Base-by-base conservation (phyloP, 2,113 vertebrate species). In the Bambusicola thoracicus region DNA sequence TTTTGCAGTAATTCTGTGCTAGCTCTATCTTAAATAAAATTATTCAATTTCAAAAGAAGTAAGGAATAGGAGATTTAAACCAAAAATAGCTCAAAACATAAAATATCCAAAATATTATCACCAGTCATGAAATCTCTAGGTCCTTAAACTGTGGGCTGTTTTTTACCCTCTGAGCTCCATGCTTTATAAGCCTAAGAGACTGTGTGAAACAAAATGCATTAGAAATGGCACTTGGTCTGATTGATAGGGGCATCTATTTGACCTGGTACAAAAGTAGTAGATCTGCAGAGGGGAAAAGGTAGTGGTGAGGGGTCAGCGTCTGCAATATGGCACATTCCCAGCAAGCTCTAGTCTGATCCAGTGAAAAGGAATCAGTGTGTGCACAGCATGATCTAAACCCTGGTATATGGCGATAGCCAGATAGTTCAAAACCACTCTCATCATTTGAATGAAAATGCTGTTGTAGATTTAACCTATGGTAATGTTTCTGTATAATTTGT, bases 11-110 rank as follows among this genome's bases (percentile, higher is more conserved):
- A 80, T 89, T 91, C 66, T 81, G 12, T 73, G 40, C 69, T 59
- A 81, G 46, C 43, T 83, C 34, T 72, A 41, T 86, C 58, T 92
- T 79, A 86, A 91, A 87, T 85, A 83, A 86, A 90, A 79, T 56
- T 92, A 63, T 87, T 85, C 55, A 1, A 4, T 87, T 95, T 89
- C 55, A 74, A 38, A 40, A 83, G 43, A 85, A 85, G 19, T 43
- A 87, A 91, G 36, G 11, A 81, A 27, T 32, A 14, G 14, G 25
- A 55, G 61, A 22, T 29, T 36, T 76, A 59, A 74, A 49, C 78
- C 24, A 63, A 82, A 94, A 94, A 82, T 67, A 95, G 44, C 55
- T 77, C 38, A 59, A 92, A 77, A 36, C 49, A 43, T 95, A 85
- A 87, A 92, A 89, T 85, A 87, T 59, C 25, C 13, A 17, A n/a